These are phyloP conservation scores for Chironex yamaguchii DNA, from an alignment of 30 jellyfish, hydroid and myxozoan genomes.

Conservation along the genomic window DNA sequence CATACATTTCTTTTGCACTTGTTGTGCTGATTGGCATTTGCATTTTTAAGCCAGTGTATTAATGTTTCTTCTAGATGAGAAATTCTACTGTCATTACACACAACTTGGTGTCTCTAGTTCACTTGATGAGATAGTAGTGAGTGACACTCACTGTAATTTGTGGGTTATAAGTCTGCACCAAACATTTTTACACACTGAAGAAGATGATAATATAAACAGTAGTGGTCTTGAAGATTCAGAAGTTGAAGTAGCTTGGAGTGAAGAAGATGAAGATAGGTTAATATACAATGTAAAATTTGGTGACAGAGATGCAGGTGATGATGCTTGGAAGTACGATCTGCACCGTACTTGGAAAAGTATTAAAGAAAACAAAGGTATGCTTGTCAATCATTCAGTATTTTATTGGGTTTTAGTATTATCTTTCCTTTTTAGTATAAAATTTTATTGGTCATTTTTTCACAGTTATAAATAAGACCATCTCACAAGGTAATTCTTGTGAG, in stretches of 20 bases:
- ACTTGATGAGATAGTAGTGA: not conserved
- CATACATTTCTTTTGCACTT: no score
- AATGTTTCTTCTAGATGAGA: no score
- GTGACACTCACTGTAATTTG: not conserved
- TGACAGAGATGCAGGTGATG: not conserved
- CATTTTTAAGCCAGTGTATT: no score
- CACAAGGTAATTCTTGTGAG: no score
- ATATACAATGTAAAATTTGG: not conserved
- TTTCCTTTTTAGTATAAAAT: no score
- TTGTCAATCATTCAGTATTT: no score
- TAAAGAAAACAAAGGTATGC: not conserved
- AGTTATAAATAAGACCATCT: no score
- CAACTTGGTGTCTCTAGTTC: no score
- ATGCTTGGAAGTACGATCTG: not conserved
- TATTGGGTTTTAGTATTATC: no score
- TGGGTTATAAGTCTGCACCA: not conserved
- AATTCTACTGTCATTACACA: no score
- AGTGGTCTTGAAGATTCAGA: not conserved
- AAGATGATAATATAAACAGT: not conserved
- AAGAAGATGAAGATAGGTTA: not conserved
- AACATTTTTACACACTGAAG: not conserved
- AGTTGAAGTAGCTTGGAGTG: not conserved
- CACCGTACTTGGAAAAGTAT: not conserved
- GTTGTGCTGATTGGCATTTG: no score
- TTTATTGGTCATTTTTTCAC: no score